Conservation (phyloP, 1,140 invertebrate genomes). For the Zaprionus capensis region DNA sequence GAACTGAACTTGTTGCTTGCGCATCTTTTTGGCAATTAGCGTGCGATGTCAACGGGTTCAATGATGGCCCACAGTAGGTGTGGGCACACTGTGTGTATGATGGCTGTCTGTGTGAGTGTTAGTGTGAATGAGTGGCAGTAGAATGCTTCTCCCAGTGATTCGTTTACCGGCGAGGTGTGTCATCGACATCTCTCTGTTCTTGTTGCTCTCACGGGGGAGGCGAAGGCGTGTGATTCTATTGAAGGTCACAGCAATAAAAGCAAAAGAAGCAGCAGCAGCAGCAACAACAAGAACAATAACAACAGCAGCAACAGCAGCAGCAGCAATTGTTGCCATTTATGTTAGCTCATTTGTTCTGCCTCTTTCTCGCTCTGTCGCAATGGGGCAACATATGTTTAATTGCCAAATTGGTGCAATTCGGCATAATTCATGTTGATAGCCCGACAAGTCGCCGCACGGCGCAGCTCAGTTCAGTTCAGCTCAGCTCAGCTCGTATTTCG, state of each 20-base stretch:
- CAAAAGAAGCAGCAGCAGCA: slow-evolving; percentile 1
- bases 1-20: slow-evolving; percentile 55
- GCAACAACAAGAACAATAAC: slow-evolving; percentile 15
- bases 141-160: slow-evolving; percentile 35
- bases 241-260: slow-evolving; percentile 54
- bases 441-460: slow-evolving; percentile 17
- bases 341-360: slow-evolving; percentile 53
- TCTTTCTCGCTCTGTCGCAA: slow-evolving; percentile 46
- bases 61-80: slow-evolving; percentile 64
- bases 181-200: slow-evolving; percentile 61
- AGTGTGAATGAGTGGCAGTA: slow-evolving; percentile 31
- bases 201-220: slow-evolving; percentile 23
- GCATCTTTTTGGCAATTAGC: slow-evolving; percentile 71
- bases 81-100: slow-evolving; percentile 47
- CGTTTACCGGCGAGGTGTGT: slow-evolving; percentile 60
- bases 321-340: slow-evolving; percentile 71
- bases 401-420: slow-evolving; percentile 80
- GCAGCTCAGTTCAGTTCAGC: slow-evolving; percentile 24
- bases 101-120: slow-evolving; percentile 7
- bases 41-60: slow-evolving; percentile 76
- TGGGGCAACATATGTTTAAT: slow-evolving; percentile 70
- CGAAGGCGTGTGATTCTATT: slow-evolving; percentile 58
- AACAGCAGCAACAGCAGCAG: slow-evolving; percentile 21
- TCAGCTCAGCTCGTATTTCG: slow-evolving; percentile 40
- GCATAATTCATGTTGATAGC: slow-evolving; percentile 74